These are phyloP conservation scores for Corydoras sp. DNA, from an alignment of 2,113 vertebrate species.

Conservation along the genomic window DNA sequence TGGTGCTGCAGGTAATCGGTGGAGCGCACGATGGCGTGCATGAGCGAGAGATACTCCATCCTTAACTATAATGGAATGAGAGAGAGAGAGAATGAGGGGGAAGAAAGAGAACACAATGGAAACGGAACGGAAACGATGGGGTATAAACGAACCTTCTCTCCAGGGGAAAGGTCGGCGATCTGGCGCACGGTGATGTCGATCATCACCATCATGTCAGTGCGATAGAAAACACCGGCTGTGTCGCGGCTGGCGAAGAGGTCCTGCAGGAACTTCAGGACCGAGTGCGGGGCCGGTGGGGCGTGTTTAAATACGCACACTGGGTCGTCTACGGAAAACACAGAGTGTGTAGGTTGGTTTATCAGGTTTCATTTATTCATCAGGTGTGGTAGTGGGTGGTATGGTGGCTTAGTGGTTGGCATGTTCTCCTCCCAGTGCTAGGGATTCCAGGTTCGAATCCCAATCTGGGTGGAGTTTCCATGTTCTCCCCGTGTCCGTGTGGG, in stretches of 20 bases:
- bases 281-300: slow-evolving; percentile 81
- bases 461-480: too few species aligned
- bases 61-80: slow-evolving; percentile 70
- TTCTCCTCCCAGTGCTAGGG: too few species aligned
- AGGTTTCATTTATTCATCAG: too few species aligned
- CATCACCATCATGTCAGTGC: slow-evolving; percentile 97
- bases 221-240: slow-evolving; percentile 88
- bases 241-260: slow-evolving; percentile 80
- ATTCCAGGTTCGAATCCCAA: too few species aligned
- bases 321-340: slow-evolving; percentile 69
- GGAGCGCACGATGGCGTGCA: slow-evolving; percentile 88
- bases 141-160: slow-evolving; percentile 79
- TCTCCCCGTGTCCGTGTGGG: too few species aligned
- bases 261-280: slow-evolving; percentile 93
- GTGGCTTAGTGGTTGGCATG: too few species aligned
- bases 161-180: slow-evolving; percentile 91
- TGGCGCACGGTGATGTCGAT: slow-evolving; percentile 95
- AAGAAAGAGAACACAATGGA: too few species aligned
- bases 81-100: slow-evolving; percentile 14
- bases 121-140: not conserved
- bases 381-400: too few species aligned
- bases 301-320: slow-evolving; percentile 92
- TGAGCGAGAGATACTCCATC: slow-evolving; percentile 96
- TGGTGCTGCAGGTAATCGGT: slow-evolving; percentile 88
- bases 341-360: too few species aligned